A percentile compares a stretch with the other conserved stretches of the same genome.
phyloP scores from a whole-genome alignment of 2,797 vertebrate species.

The Sternarchorhynchus goeldii region DNA sequence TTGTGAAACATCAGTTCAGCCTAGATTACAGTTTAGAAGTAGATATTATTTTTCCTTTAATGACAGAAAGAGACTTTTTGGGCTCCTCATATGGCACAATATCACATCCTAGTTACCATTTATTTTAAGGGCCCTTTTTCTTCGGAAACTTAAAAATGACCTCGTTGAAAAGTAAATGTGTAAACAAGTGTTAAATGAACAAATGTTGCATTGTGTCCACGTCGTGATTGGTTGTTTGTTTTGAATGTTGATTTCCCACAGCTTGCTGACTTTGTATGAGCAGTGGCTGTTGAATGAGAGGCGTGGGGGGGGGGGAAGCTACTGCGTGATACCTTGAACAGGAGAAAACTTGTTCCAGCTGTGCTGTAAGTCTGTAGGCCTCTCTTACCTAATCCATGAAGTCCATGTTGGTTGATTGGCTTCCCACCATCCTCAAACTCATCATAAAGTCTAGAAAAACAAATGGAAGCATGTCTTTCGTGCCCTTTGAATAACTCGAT shows the following conservation, averaged over 20 bases:
- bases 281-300: constrained; percentile 19
- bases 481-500: background rate
- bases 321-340: background rate
- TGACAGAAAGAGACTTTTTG: no score
- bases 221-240: background rate
- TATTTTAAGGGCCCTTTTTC: no score
- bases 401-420: background rate
- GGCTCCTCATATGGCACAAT: background rate
- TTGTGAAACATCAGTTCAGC: no score
- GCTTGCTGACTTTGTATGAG: background rate
- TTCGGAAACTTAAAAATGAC: no score
- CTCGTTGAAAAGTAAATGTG: no score
- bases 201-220: background rate
- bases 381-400: background rate
- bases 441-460: constrained; percentile 6
- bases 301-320: background rate
- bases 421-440: background rate
- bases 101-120: constrained; percentile 20
- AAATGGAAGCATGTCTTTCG: background rate
- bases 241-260: background rate
- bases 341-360: constrained; percentile 6
- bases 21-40: no score
- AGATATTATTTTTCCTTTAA: no score
- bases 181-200: no score
- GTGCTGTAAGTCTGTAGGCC: background rate